A percentile compares a stretch with the other conserved stretches of the same genome.
Evolutionary conservation across 2,888 invertebrate species (phyloP).

Genomic region (Platerodrilus igneus): DNA sequence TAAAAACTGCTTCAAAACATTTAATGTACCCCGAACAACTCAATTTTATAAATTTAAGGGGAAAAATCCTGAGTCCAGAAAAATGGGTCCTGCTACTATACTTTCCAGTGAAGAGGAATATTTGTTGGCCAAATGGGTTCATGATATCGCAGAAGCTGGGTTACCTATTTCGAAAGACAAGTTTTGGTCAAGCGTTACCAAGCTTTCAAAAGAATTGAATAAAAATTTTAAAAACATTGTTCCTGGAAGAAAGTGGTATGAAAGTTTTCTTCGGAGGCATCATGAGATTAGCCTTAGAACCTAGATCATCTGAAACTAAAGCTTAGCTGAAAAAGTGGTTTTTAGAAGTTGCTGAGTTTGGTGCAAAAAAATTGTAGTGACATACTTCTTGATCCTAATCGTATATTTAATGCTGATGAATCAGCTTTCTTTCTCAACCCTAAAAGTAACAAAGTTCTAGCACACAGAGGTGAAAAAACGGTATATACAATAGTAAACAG

Average conservation of each 20-base stretch:
- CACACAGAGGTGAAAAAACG: slow-evolving; percentile 32
- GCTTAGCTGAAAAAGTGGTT: slow-evolving; percentile 34
- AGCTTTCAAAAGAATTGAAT: no score
- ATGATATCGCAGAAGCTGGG: no score
- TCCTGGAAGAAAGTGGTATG: no score
- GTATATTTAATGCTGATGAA: slow-evolving; percentile 40
- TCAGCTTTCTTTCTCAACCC: slow-evolving; percentile 38
- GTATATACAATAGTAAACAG: slow-evolving; percentile 28
- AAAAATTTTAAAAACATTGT: no score
- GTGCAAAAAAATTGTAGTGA: slow-evolving; percentile 23
- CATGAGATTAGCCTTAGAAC: slow-evolving; percentile 26
- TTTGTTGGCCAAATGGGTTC: no score
- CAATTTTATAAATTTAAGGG: slow-evolving; percentile 21
- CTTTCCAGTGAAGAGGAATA: no score
- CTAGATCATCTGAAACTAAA: slow-evolving; percentile 31
- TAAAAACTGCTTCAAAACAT: slow-evolving; percentile 23
- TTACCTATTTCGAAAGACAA: no score
- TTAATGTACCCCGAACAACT: slow-evolving; percentile 26
- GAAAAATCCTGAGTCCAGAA: slow-evolving; percentile 8
- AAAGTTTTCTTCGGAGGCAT: slow-evolving; percentile 9
- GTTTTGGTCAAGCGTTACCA: no score
- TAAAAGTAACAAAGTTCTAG: slow-evolving; percentile 36
- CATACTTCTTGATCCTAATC: slow-evolving; percentile 27
- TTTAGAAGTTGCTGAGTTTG: slow-evolving; percentile 28
- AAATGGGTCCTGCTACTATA: slow-evolving; percentile 11